Evolutionary conservation across 2,113 vertebrate genomes (phyloP), one percentile per base, ranked within the genome.

Genomic region (Lamprotornis superbus): DNA sequence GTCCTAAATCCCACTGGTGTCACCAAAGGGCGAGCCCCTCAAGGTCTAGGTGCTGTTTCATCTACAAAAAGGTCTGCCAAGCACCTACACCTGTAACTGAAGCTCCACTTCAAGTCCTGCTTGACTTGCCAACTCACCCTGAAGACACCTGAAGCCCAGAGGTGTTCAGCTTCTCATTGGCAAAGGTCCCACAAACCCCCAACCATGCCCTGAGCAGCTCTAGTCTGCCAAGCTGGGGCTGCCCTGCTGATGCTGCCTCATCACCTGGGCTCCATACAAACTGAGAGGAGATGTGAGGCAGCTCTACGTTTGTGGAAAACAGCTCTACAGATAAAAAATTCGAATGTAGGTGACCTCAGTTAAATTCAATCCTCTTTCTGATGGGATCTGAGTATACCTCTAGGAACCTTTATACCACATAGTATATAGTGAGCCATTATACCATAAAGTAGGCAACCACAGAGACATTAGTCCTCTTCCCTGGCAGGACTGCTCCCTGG

Each of bases 251-350:
- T 61, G n/a, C 37, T 15, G 3, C 39, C 50, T 50, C 15, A 15
- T 40, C 0, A 0, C 7, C 55, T 83, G 35, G 8, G 8, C 27
- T 68, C 25, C 0, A 0, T 28, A 19, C 20, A 64, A 55, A 91
- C 55, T 35, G 24, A 64, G 23, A 78, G 10, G 1, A 23, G 17
- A 70, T 7, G 10, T 10, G 27, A 71, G n/a, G 10, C 37, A 46
- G 37, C 5, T 15, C 17, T 37, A 3, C 0, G 0, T 23, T 69
- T 75, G 57, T 5, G 4, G 56, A 52, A 52, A 68, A 64, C 10
- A 64, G 9, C 18, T 55, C 52, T 74, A 12, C 30, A 55, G 28
- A 28, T 61, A 46, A 73, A 73, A 83, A 65, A 46, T 33, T 15
- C 33, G 11, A 27, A 46, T 24, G 7, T 31, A 46, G 37, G 27